Conservation (phyloP, 1,140 invertebrate species). For the Drosophila orena region DNA sequence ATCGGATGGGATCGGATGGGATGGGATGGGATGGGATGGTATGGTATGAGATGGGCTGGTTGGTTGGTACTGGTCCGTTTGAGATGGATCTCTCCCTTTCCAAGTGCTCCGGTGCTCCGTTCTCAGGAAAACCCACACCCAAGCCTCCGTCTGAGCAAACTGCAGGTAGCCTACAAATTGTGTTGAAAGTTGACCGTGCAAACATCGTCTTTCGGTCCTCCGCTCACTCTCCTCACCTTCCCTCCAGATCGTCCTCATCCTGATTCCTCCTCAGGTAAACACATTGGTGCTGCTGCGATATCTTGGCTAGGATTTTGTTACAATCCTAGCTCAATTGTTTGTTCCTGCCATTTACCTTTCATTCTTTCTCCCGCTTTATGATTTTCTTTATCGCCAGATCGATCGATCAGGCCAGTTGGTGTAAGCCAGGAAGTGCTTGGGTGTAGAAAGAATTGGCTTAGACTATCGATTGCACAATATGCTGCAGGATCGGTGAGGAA, state of each 20-base stretch:
- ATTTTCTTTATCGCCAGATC: slow-evolving; percentile 59
- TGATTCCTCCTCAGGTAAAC: slow-evolving; percentile 52
- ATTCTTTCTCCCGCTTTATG: slow-evolving; percentile 41
- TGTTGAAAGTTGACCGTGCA: slow-evolving; percentile 76
- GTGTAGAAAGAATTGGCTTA: slow-evolving; percentile 57
- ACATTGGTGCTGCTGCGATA: slow-evolving; percentile 38
- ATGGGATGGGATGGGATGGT: background rate
- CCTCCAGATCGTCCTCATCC: slow-evolving; percentile 25
- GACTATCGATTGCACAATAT: slow-evolving; percentile 44
- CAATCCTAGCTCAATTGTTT: slow-evolving; percentile 73
- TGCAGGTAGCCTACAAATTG: slow-evolving; percentile 79
- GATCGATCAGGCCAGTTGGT: slow-evolving; percentile 67
- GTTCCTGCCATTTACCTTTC: slow-evolving; percentile 63
- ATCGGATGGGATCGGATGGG: background rate
- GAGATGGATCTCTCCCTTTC: slow-evolving; percentile 23
- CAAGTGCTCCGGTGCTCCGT: slow-evolving; percentile 22
- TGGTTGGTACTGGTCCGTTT: background rate
- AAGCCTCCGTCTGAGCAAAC: slow-evolving; percentile 51
- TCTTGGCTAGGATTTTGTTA: slow-evolving; percentile 75
- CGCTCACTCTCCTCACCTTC: slow-evolving; percentile 2
- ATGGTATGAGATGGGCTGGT: slow-evolving; percentile 7
- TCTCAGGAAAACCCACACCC: slow-evolving; percentile 80
- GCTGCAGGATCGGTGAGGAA: slow-evolving; percentile 1
- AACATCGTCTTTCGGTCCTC: slow-evolving; percentile 57
- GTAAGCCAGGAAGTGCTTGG: slow-evolving; percentile 75